These are phyloP conservation scores for Plagiodera versicolora DNA, from an alignment of 2,888 invertebrate genomes.

Conservation along the genomic window DNA sequence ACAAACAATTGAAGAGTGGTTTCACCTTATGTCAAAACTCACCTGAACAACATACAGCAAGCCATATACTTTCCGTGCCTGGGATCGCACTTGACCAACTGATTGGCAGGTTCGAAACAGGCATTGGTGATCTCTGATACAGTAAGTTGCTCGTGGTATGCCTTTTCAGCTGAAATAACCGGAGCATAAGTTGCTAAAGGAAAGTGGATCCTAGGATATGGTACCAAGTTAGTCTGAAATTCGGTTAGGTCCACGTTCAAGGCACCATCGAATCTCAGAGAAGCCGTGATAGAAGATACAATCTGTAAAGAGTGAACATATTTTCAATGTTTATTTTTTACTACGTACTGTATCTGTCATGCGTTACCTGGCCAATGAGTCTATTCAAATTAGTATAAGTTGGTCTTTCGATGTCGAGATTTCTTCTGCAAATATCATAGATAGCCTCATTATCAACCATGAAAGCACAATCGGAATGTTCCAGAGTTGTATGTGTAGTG, in stretches of 20 bases:
- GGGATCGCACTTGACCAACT: slow-evolving; percentile 92
- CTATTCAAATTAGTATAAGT: slow-evolving; percentile 88
- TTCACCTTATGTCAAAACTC: too few species aligned
- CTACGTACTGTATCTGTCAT: too few species aligned
- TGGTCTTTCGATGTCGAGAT: slow-evolving; percentile 81
- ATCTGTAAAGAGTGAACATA: slow-evolving; percentile 61
- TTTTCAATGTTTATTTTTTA: too few species aligned
- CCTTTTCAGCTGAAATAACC: slow-evolving; percentile 90
- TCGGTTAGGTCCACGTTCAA: slow-evolving; percentile 92
- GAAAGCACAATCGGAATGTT: slow-evolving; percentile 87
- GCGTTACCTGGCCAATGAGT: slow-evolving; percentile 75
- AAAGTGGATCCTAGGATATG: slow-evolving; percentile 94
- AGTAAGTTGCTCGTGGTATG: slow-evolving; percentile 88
- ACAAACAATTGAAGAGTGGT: neutral
- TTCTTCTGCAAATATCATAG: slow-evolving; percentile 85
- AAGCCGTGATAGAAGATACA: slow-evolving; percentile 91
- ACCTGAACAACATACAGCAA: slow-evolving; percentile 88
- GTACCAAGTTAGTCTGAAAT: slow-evolving; percentile 92
- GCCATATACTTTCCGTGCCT: slow-evolving; percentile 92
- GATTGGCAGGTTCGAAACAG: slow-evolving; percentile 93
- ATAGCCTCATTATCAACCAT: slow-evolving; percentile 92
- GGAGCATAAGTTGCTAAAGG: slow-evolving; percentile 90
- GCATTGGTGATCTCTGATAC: slow-evolving; percentile 93
- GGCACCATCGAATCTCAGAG: slow-evolving; percentile 88
- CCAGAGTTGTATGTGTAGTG: slow-evolving; percentile 87